phyloP scores from a whole-genome alignment of 2,113 vertebrate species.

The Ptychochromis oligacanthus region DNA sequence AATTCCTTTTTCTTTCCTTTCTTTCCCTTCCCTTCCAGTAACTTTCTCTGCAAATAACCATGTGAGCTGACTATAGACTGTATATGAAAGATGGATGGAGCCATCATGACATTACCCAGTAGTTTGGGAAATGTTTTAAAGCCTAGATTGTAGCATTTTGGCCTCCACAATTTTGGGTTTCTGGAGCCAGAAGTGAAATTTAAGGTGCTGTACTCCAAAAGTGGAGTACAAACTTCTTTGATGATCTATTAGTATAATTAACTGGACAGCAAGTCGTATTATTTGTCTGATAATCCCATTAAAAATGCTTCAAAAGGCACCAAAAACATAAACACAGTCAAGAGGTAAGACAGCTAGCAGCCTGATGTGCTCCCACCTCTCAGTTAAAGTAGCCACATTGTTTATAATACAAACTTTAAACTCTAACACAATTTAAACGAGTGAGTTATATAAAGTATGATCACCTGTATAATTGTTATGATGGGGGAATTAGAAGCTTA shows the following conservation, averaged over 20 bases:
- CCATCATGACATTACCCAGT: background rate
- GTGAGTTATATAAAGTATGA: too few relatives aligned
- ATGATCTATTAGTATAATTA: too few relatives aligned
- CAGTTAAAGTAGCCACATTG: too few relatives aligned
- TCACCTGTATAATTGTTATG: too few relatives aligned
- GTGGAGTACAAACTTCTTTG: background rate
- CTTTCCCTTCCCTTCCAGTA: background rate
- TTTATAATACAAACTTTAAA: background rate
- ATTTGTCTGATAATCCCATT: background rate
- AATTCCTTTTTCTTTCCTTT: background rate
- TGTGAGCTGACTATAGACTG: background rate
- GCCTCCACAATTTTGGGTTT: rapidly evolving
- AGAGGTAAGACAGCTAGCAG: too few relatives aligned
- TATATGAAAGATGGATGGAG: background rate
- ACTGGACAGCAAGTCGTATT: rapidly evolving
- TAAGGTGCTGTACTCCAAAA: rapidly evolving
- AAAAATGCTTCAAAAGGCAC: background rate
- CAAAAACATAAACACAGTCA: background rate
- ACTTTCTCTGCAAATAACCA: background rate
- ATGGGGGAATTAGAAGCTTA: too few relatives aligned
- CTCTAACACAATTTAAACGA: too few relatives aligned
- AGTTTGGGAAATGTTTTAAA: background rate
- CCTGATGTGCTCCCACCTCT: too few relatives aligned
- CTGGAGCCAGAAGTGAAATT: too few relatives aligned
- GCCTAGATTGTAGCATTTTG: rapidly evolving